Conservation (phyloP, 2,113 vertebrate genomes). For the Cisticola juncidis region DNA sequence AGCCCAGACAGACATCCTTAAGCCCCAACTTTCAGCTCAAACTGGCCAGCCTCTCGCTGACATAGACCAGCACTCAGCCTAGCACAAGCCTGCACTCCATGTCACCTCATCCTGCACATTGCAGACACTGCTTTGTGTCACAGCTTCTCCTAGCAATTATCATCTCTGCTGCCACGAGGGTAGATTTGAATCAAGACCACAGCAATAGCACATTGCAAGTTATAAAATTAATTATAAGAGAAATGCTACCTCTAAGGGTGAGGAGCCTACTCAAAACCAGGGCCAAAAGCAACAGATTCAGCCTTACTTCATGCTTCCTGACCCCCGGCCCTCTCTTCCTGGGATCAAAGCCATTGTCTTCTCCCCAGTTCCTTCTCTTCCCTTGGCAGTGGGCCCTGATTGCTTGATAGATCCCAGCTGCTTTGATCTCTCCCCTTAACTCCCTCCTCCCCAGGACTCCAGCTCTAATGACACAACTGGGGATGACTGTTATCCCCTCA, state of each 20-base stretch:
- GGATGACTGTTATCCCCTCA: too few relatives aligned
- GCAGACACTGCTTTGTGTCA: not conserved
- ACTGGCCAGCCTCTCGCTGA: not conserved
- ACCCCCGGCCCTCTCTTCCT: constrained; percentile 28
- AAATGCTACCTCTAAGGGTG: not conserved
- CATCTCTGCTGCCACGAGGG: not conserved
- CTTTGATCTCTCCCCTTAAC: constrained; percentile 47
- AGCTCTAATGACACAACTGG: not conserved
- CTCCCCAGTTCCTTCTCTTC: constrained; percentile 1
- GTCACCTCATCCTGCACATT: rapidly evolving
- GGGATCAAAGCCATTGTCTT: constrained; percentile 52
- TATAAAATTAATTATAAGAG: not conserved
- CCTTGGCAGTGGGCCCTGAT: constrained; percentile 10
- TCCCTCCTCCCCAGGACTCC: not conserved
- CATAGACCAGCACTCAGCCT: rapidly evolving
- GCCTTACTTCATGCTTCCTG: constrained; percentile 46
- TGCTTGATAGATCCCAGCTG: constrained; percentile 51
- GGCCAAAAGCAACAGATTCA: constrained; percentile 24
- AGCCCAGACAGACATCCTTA: not conserved
- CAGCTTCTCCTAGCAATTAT: not conserved
- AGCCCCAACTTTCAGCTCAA: not conserved
- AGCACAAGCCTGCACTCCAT: not conserved
- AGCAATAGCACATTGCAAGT: not conserved
- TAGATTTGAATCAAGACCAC: not conserved
- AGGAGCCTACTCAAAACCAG: not conserved